phyloP scores from a whole-genome alignment of 2,888 invertebrate species.

The Drosophila anceps region DNA sequence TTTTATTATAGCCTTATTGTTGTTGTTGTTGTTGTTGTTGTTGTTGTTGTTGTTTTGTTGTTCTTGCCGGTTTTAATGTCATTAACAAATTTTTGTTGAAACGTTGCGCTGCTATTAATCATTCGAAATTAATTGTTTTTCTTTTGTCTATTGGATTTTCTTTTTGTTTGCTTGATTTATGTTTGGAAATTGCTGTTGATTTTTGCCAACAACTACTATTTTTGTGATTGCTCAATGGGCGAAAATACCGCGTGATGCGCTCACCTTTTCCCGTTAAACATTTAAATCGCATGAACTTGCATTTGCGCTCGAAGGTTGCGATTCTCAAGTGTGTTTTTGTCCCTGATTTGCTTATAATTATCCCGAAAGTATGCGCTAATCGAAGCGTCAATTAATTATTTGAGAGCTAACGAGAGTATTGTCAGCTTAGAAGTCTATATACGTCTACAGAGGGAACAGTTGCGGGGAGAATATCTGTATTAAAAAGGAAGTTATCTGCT shows the following conservation, averaged over 20 bases:
- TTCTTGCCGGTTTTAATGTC: conserved; percentile 68
- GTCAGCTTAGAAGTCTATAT: neutral
- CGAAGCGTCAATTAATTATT: neutral
- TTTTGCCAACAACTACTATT: conserved; percentile 37
- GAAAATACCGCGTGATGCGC: conserved; percentile 30
- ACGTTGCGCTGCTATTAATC: conserved; percentile 69
- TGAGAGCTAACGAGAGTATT: neutral
- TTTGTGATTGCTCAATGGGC: conserved; percentile 47
- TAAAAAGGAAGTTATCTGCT: too few relatives aligned
- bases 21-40: conserved; percentile 5
- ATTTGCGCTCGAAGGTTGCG: conserved; percentile 24
- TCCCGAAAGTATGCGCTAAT: conserved; percentile 5
- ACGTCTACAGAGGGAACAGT: too few relatives aligned
- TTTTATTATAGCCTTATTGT: conserved; percentile 32
- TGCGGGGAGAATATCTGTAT: too few relatives aligned
- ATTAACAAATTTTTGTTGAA: conserved; percentile 67
- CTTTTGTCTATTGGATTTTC: conserved; percentile 55
- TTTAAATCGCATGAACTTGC: conserved; percentile 72
- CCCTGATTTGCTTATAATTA: conserved; percentile 28
- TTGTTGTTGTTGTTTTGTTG: neutral
- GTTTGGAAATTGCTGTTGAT: conserved; percentile 49
- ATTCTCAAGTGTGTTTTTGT: conserved; percentile 22
- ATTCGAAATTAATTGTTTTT: conserved; percentile 65
- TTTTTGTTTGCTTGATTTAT: conserved; percentile 75
- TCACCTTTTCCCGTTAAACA: conserved; percentile 40